Evolutionary conservation across 2,113 vertebrate genomes (phyloP), one percentile per base, ranked within the genome.

Genomic region (Chrysemys picta): DNA sequence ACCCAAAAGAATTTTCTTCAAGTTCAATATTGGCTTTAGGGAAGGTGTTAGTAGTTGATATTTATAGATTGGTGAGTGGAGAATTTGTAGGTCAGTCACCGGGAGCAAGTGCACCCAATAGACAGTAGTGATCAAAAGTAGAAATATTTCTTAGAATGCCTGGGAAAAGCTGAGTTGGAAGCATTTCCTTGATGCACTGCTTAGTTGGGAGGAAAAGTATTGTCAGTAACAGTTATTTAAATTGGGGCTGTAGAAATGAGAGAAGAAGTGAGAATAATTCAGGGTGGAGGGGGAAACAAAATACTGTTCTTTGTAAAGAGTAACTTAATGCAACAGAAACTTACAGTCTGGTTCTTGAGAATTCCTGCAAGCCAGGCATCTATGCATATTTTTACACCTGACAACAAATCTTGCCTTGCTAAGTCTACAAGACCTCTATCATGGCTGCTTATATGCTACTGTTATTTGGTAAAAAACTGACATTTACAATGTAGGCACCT

Each of bases 21-120:
- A 88, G 25, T 24, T 45, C 85, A 5, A 29, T 90, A 80, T 16
- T 89, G 54, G 11, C 88, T 80, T 91, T 27, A 42, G 35, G 84
- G 50, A 97, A 94, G 87, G 75, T 29, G 84, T 80, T 79, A 84
- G 89, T 85, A 88, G 80, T 86, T 75, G 93, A 69, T 1, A 45
- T 84, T 54, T 84, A 80, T 97, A 96, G 96, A 82, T 93, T 91
- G 92, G 89, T 94, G 89, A 91, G 80, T 93, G 89, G 88, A 91
- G 95, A 93, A 89, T 95, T 94, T 95, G 96, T 80, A 96, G 82
- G 88, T 78, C 85, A 80, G 12, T 56, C 94, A 93, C 90, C 81
- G 57, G 87, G 49, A 93, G 93, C 84, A 87, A 72, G 76, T 86
- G 21, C 56, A 92, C n/a, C 75, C 6, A 2, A 84, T 29, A 92